Evolutionary conservation across 2,797 vertebrate species (phyloP).

Genomic region (Phataginus tricuspis): DNA sequence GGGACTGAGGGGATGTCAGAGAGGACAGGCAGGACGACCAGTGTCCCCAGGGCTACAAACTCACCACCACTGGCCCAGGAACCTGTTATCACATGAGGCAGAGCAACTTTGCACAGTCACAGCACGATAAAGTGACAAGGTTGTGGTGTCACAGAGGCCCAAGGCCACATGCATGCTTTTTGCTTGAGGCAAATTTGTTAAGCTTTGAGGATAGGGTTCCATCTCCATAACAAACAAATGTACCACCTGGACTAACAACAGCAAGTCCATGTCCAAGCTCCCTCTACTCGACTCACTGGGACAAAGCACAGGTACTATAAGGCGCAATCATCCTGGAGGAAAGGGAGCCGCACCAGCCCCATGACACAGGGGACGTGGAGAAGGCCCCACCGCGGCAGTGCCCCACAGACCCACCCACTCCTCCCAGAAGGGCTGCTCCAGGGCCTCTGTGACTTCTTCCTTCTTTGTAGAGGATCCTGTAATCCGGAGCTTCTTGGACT

Average conservation of each 20-base stretch:
- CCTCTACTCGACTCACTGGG: neutral
- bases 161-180: neutral
- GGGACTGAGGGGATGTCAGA: neutral
- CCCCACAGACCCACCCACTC: rapidly evolving
- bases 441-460: neutral
- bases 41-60: rapidly evolving
- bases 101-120: neutral
- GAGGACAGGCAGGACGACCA: neutral
- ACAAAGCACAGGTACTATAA: neutral
- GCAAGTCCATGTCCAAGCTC: neutral
- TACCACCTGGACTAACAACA: neutral
- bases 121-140: neutral
- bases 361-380: neutral
- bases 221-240: neutral
- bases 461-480: conserved; percentile 59
- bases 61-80: too few relatives aligned
- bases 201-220: neutral
- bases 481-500: conserved; percentile 65
- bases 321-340: neutral
- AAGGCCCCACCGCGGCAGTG: neutral
- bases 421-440: neutral
- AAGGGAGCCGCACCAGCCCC: neutral
- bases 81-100: neutral
- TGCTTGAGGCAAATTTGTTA: neutral
- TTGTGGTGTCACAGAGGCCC: neutral